Percentiles rank a stretch among this genome's conserved stretches.
Conservation (phyloP, 2,113 vertebrate species). For the Mesoclemmys tuberculata region DNA sequence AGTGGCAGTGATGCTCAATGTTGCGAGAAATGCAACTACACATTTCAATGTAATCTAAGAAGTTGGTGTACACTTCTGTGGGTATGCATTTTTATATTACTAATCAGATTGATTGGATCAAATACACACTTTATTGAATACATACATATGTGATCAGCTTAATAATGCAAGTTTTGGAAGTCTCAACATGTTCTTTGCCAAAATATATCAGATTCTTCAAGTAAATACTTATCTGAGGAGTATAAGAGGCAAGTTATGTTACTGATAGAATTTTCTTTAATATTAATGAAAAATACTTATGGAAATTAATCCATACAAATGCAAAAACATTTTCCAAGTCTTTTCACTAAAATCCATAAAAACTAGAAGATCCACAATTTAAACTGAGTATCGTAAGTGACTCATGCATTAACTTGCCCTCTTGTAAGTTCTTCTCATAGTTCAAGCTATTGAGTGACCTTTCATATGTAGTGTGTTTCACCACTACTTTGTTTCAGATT, state of each 20-base stretch:
- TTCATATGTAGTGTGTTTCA: accelerated
- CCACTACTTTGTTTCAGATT: not conserved
- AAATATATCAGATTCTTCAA: not conserved
- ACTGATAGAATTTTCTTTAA: not conserved
- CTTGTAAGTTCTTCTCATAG: not conserved
- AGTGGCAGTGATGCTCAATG: constrained; percentile 1
- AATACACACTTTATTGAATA: not conserved
- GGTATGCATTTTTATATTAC: not conserved
- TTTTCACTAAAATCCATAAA: not conserved
- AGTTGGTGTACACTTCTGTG: constrained; percentile 23
- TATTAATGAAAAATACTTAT: not conserved
- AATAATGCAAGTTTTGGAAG: not conserved
- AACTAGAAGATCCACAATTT: not conserved
- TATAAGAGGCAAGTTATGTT: not conserved
- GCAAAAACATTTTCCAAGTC: not conserved
- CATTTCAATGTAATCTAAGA: not conserved
- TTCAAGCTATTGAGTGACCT: not conserved
- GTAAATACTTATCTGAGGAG: not conserved
- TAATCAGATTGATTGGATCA: constrained; percentile 13
- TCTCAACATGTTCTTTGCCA: not conserved
- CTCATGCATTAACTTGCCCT: not conserved
- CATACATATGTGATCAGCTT: accelerated
- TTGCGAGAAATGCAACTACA: constrained; percentile 23
- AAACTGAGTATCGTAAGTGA: not conserved
- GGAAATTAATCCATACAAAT: not conserved